Conservation (phyloP, 2,113 vertebrate genomes). For the Heloderma charlesbogerti region DNA sequence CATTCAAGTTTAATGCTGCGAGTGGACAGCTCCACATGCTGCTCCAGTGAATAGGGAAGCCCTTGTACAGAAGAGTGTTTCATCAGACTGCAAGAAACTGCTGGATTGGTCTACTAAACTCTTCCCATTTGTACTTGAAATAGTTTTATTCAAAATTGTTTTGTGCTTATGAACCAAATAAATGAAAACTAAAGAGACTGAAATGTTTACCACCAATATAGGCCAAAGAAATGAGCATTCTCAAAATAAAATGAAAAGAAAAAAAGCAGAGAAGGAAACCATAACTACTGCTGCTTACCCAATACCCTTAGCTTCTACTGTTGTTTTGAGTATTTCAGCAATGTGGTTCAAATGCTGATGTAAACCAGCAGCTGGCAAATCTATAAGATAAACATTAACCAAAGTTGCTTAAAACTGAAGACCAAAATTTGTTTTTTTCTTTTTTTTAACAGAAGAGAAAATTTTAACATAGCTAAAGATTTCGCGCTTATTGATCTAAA, state of each 20-base stretch:
- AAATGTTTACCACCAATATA: not conserved
- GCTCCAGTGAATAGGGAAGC: not conserved
- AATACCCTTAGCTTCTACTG: constrained; percentile 72
- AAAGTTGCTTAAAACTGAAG: not conserved
- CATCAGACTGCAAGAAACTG: not conserved
- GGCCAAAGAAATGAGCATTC: not conserved
- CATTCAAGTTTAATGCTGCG: too few relatives aligned
- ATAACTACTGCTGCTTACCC: constrained; percentile 64
- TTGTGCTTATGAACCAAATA: not conserved
- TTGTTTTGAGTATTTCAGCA: constrained; percentile 78
- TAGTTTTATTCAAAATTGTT: not conserved
- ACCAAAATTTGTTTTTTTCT: not conserved
- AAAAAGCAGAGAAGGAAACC: not conserved
- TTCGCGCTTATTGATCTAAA: not conserved
- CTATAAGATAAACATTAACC: constrained; percentile 71
- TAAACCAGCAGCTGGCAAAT: constrained; percentile 76
- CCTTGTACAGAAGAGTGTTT: not conserved
- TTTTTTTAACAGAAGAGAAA: too few relatives aligned
- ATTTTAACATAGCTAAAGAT: not conserved
- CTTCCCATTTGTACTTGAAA: not conserved
- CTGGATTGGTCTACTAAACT: not conserved
- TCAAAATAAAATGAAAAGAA: not conserved
- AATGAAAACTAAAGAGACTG: not conserved
- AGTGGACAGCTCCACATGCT: not conserved
- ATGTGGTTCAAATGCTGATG: constrained; percentile 81